Percentiles rank a stretch among this genome's conserved stretches.
These are phyloP conservation scores for Oncorhynchus keta DNA, from an alignment of 2,113 vertebrate species.

Conservation along the genomic window DNA sequence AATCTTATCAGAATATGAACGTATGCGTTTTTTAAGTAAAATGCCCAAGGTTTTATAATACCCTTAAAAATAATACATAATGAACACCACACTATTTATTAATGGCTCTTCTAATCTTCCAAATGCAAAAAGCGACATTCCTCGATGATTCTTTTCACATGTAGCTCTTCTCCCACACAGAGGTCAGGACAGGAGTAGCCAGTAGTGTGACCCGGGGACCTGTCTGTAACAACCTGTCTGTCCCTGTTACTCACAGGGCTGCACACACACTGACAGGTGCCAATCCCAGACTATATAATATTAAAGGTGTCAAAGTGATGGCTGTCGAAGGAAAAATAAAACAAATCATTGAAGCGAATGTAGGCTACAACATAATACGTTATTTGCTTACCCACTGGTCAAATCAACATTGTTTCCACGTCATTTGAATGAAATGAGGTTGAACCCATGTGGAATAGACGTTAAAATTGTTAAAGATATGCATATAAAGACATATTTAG, in stretches of 20 bases:
- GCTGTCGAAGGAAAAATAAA: not conserved
- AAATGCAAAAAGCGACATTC: not conserved
- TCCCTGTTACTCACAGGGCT: constrained; percentile 62
- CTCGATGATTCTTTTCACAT: not conserved
- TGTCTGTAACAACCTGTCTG: constrained; percentile 55
- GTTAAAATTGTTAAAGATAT: not conserved
- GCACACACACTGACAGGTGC: constrained; percentile 66
- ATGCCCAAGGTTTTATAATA: no score
- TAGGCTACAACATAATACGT: no score
- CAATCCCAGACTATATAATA: constrained; percentile 55
- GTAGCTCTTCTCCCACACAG: not conserved
- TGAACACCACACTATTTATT: not conserved
- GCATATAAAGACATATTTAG: not conserved
- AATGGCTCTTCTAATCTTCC: not conserved
- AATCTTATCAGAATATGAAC: not conserved
- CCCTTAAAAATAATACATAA: not conserved
- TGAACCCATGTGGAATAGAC: no score
- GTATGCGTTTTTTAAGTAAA: not conserved
- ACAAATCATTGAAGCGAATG: not conserved
- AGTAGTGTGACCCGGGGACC: constrained; percentile 59
- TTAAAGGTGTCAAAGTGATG: constrained; percentile 49
- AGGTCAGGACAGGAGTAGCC: constrained; percentile 20
- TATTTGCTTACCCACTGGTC: no score
- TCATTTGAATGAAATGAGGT: no score
- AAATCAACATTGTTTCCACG: no score